Evolutionary conservation across 2,113 vertebrate genomes (phyloP).

Genomic region (Cygnus buccinator): DNA sequence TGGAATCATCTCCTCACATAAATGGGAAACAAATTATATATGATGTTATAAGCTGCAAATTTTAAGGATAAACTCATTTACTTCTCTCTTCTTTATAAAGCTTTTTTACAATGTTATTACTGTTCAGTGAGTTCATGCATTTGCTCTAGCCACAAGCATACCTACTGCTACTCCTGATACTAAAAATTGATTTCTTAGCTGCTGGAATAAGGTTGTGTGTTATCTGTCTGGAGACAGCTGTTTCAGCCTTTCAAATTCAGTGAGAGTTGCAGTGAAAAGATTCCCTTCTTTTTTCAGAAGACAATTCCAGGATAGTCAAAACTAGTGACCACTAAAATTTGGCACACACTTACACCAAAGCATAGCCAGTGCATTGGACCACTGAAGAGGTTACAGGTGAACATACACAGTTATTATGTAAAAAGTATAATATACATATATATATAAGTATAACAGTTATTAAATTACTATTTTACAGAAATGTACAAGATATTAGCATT

Average conservation of each 20-base stretch:
- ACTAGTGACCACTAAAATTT: background rate
- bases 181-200: background rate
- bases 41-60: background rate
- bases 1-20: background rate
- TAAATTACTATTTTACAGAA: background rate
- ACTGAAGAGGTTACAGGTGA: background rate
- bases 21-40: background rate
- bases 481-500: background rate
- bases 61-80: background rate
- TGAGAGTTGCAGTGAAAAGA: background rate
- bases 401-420: no score
- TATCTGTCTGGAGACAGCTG: background rate
- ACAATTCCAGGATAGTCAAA: background rate
- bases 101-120: background rate
- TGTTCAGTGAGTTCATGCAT: background rate
- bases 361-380: background rate
- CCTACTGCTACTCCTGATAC: background rate
- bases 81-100: background rate
- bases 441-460: background rate
- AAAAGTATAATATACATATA: no score
- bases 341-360: background rate
- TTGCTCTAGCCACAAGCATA: background rate
- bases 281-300: background rate
- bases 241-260: background rate
- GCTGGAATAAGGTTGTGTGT: background rate